phyloP scores from a whole-genome alignment of 2,888 invertebrate species.

The Choreutis nemorana region DNA sequence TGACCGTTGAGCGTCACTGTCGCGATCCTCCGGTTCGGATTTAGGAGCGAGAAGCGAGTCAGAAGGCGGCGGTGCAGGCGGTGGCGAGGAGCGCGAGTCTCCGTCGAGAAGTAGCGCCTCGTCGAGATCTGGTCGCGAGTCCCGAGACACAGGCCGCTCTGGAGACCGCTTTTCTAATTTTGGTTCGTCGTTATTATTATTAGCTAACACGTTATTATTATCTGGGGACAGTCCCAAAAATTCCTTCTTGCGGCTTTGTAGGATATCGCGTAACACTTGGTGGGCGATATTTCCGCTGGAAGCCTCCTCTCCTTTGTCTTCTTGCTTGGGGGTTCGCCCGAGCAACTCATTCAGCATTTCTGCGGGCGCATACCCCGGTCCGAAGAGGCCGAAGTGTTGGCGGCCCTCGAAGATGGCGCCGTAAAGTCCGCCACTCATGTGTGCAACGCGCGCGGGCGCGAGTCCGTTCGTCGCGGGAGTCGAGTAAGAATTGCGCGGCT shows the following conservation, averaged over 20 bases:
- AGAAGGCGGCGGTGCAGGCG: constrained; percentile 63
- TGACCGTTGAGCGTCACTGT: constrained; percentile 66
- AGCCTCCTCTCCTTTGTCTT: constrained; percentile 65
- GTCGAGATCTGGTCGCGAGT: constrained; percentile 69
- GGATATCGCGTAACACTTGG: constrained; percentile 89
- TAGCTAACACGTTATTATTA: constrained; percentile 67
- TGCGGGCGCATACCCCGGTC: constrained; percentile 85
- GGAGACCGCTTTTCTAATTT: constrained; percentile 61
- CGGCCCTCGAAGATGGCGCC: constrained; percentile 86
- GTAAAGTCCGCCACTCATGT: constrained; percentile 87
- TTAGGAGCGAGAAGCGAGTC: constrained; percentile 70
- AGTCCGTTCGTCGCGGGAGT: constrained; percentile 63
- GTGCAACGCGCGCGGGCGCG: constrained; percentile 73
- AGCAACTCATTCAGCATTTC: constrained; percentile 93
- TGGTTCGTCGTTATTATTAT: constrained; percentile 64
- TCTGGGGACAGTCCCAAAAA: constrained; percentile 71
- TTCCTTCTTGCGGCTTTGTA: constrained; percentile 88
- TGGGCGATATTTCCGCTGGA: constrained; percentile 69
- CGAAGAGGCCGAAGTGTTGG: constrained; percentile 83
- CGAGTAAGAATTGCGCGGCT: constrained; percentile 91
- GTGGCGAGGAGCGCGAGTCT: constrained; percentile 55
- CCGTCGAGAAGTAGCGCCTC: constrained; percentile 69
- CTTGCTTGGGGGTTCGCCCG: constrained; percentile 81
- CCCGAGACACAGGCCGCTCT: constrained; percentile 70
- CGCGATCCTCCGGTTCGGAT: constrained; percentile 71